Base-by-base conservation (phyloP, 2,797 vertebrate species). In the Diceros bicornis region DNA sequence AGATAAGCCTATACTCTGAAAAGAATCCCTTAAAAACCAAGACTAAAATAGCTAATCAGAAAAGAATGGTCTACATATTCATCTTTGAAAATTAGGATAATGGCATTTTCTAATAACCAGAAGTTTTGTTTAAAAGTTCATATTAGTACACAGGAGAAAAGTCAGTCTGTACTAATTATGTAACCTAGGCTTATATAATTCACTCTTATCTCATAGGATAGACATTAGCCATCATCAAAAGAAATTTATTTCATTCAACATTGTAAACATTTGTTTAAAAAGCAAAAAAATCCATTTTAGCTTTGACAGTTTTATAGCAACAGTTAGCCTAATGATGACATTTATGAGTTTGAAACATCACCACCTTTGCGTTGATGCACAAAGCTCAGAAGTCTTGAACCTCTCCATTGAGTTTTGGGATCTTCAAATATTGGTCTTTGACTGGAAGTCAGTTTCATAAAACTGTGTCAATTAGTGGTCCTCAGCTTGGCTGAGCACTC, bases 71-170 rank as follows among this genome's bases (percentile, higher is more conserved):
- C 20, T 47, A 94, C 10, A 69, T 44, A 77, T 72, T 41, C 14
- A 74, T 68, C 47, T 92, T 87, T 94, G 66, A 95, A 89, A 96
- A 78, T 66, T 83, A 89, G 23, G 14, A 79, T 91, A 89, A 78
- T 84, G n/a, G 37, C 32, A 1, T 72, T 96, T 97, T 81, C 91
- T 94, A 81, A 83, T 71, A 88, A 74, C 84, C 37, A 50, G 21
- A 79, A 88, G 64, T 68, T 84, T 84, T 96, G 27, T 87, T 93
- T 78, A 66, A 82, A 97, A 90, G 55, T 66, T 87, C 8, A 17
- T 91, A 74, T 79, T 94, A 68, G 44, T 64, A 74, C 69, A 89
- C 16, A 94, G 18, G 7, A 91, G 66, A 81, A 75, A 93, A 85
- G 55, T 69, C 74, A 64, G 1, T 89, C 52, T 91, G 21, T 81